Evolutionary conservation across 2,797 vertebrate species (phyloP).

Genomic region (Coregonus ussuriensis): DNA sequence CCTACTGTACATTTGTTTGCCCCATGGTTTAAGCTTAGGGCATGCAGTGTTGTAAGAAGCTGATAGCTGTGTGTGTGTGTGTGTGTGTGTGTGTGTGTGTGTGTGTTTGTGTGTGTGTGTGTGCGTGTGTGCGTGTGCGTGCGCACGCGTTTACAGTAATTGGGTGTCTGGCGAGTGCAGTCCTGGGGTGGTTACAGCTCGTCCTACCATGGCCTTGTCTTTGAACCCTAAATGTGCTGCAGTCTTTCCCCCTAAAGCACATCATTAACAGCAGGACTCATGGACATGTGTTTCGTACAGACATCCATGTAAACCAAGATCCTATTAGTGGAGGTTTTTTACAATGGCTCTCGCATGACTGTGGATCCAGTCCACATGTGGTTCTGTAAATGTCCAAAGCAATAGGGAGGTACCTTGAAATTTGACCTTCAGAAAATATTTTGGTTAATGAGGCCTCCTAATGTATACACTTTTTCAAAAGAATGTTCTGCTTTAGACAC

Average conservation of each 20-base stretch:
- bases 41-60: slow-evolving; percentile 7
- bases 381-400: neutral
- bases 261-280: too few species aligned
- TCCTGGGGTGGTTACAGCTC: slow-evolving; percentile 19
- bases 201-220: slow-evolving; percentile 14
- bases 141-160: slow-evolving; percentile 14
- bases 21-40: slow-evolving; percentile 15
- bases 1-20: slow-evolving; percentile 36
- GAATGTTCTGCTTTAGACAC: neutral
- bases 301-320: slow-evolving; percentile 9
- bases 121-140: neutral
- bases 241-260: too few species aligned
- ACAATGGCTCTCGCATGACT: neutral
- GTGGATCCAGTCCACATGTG: neutral
- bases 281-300: neutral
- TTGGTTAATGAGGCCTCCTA: too few species aligned
- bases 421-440: neutral
- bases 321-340: neutral
- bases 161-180: slow-evolving; percentile 33
- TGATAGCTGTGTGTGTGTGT: slow-evolving; percentile 11
- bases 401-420: neutral
- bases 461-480: neutral
- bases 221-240: slow-evolving; percentile 25
- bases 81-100: slow-evolving; percentile 15
- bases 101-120: neutral